phyloP scores from a whole-genome alignment of 2,113 vertebrate genomes.

The Pao palembangensis region DNA sequence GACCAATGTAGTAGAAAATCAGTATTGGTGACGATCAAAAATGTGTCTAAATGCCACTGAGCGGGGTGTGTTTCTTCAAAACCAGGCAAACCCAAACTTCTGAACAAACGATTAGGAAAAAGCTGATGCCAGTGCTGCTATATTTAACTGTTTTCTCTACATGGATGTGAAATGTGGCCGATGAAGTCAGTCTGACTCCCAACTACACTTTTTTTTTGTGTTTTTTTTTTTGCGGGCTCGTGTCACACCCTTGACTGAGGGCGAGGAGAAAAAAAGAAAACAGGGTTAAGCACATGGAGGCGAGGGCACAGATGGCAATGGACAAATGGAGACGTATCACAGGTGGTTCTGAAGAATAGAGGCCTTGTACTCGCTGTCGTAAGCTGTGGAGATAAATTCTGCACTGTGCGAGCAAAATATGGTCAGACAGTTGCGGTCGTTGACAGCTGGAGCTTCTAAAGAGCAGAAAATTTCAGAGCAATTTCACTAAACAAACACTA shows the following conservation, averaged over 20 bases:
- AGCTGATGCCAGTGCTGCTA: constrained; percentile 44
- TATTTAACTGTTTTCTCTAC: constrained; percentile 57
- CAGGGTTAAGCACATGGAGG: constrained; percentile 56
- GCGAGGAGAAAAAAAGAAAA: constrained; percentile 47
- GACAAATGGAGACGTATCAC: constrained; percentile 59
- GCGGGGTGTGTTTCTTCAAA: constrained; percentile 40
- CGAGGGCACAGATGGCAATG: constrained; percentile 59
- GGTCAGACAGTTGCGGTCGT: constrained; percentile 52
- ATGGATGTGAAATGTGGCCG: constrained; percentile 61
- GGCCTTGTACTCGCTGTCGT: constrained; percentile 43
- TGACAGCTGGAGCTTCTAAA: constrained; percentile 53
- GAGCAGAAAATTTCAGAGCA: constrained; percentile 12
- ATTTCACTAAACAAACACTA: constrained; percentile 3
- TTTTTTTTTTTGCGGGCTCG: constrained; percentile 33
- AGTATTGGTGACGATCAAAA: background rate
- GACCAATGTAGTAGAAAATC: background rate
- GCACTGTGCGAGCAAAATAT: constrained; percentile 20
- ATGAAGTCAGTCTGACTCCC: constrained; percentile 42
- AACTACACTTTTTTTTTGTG: constrained; percentile 48
- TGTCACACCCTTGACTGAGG: constrained; percentile 52
- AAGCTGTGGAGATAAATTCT: constrained; percentile 34
- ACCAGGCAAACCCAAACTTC: constrained; percentile 35
- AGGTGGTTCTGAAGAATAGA: constrained; percentile 59
- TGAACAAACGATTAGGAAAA: constrained; percentile 64
- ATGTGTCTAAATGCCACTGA: constrained; percentile 4